phyloP scores from a whole-genome alignment of 2,888 invertebrate genomes.

The Campoplex nolae region DNA sequence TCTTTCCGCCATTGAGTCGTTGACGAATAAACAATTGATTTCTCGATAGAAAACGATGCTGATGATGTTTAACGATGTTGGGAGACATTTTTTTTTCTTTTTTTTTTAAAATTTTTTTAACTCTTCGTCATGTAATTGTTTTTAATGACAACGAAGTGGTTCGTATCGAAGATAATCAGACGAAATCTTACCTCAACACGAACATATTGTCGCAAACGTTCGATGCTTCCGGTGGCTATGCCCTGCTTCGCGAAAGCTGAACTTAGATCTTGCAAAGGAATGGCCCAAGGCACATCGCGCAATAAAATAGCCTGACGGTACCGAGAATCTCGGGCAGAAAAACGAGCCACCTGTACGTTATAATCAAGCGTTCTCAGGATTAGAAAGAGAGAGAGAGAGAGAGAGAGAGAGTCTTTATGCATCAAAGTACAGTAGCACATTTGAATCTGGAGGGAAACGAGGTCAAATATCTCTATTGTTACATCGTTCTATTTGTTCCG shows the following conservation, averaged over 20 bases:
- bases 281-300: conserved; percentile 85
- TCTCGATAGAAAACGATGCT: no score
- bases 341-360: conserved; percentile 82
- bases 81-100: no score
- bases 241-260: conserved; percentile 84
- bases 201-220: conserved; percentile 83
- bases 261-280: conserved; percentile 85
- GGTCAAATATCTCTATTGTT: conserved; percentile 13
- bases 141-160: neutral
- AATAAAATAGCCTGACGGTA: conserved; percentile 84
- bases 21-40: no score
- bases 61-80: no score
- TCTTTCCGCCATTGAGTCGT: no score
- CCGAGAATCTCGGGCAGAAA: conserved; percentile 82
- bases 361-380: conserved; percentile 3
- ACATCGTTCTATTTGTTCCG: neutral
- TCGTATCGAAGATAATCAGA: neutral
- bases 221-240: conserved; percentile 82
- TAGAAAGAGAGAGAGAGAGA: neutral
- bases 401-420: neutral
- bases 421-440: neutral
- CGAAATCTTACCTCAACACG: conserved; percentile 83
- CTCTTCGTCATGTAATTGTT: neutral
- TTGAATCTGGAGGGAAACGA: conserved; percentile 8
- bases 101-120: neutral